Conservation (phyloP, 2,113 vertebrate species). For the Petroica traversi region DNA sequence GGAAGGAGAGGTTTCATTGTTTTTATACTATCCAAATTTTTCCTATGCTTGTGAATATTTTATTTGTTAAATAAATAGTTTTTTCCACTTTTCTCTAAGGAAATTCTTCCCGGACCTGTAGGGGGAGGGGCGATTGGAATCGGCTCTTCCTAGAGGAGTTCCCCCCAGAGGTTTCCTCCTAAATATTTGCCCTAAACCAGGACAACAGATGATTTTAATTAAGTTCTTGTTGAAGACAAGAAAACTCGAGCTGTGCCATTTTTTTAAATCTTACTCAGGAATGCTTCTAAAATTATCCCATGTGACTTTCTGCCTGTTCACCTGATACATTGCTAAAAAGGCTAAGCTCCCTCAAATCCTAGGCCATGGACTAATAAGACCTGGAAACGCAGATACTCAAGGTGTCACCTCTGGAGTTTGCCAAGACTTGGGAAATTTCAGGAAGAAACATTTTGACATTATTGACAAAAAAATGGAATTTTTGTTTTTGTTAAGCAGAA, state of each 20-base stretch:
- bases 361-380: not conserved
- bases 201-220: conserved; percentile 15
- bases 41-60: no score
- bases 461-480: not conserved
- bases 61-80: no score
- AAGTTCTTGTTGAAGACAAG: not conserved
- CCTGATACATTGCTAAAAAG: not conserved
- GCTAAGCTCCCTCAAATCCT: not conserved
- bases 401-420: not conserved
- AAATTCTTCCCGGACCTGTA: no score
- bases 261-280: not conserved
- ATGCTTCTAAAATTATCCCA: not conserved
- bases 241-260: not conserved
- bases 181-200: no score
- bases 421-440: not conserved
- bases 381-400: not conserved
- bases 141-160: no score
- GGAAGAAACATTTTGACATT: not conserved
- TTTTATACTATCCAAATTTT: no score
- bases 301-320: not conserved
- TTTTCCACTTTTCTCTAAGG: no score
- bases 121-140: no score
- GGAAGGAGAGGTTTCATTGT: no score
- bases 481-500: not conserved
- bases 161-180: no score